phyloP scores from a whole-genome alignment of 2,888 invertebrate species.

The Phyllotreta cruciferae region DNA sequence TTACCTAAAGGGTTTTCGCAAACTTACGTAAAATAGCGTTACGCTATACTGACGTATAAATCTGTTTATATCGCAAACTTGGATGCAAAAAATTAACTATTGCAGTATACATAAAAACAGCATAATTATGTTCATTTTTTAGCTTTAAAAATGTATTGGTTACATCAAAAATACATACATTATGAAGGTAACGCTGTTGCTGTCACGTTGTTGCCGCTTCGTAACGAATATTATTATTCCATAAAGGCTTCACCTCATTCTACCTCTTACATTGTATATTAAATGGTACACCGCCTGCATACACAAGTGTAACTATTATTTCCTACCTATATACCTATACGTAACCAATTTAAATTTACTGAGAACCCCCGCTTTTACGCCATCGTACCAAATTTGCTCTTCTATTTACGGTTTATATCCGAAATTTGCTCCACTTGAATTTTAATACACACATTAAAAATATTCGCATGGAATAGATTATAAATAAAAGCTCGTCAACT shows the following conservation, averaged over 20 bases:
- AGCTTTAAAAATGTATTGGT: no score
- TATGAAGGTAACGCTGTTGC: background rate
- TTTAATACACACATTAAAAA: slow-evolving; percentile 8
- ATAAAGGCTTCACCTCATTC: slow-evolving; percentile 23
- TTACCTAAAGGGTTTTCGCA: no score
- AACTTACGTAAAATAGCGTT: no score
- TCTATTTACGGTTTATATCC: slow-evolving; percentile 18
- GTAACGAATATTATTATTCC: slow-evolving; percentile 25
- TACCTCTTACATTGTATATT: slow-evolving; percentile 24
- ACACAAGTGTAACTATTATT: slow-evolving; percentile 24
- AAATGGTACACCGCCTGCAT: slow-evolving; percentile 26
- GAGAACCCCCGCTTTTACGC: slow-evolving; percentile 16
- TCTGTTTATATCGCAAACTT: no score
- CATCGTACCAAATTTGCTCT: slow-evolving; percentile 14
- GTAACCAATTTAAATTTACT: slow-evolving; percentile 28
- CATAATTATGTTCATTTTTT: no score
- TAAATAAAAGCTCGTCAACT: no score
- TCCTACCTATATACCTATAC: slow-evolving; percentile 20
- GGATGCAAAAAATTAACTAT: no score
- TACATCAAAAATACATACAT: no score
- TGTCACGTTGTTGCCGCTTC: slow-evolving; percentile 10
- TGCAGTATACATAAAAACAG: no score
- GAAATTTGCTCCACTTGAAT: slow-evolving; percentile 19
- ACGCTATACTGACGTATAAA: no score
- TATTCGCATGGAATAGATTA: slow-evolving; percentile 1